These are phyloP conservation scores for Ascaphus truei DNA, from an alignment of 2,113 vertebrate genomes.

Conservation along the genomic window DNA sequence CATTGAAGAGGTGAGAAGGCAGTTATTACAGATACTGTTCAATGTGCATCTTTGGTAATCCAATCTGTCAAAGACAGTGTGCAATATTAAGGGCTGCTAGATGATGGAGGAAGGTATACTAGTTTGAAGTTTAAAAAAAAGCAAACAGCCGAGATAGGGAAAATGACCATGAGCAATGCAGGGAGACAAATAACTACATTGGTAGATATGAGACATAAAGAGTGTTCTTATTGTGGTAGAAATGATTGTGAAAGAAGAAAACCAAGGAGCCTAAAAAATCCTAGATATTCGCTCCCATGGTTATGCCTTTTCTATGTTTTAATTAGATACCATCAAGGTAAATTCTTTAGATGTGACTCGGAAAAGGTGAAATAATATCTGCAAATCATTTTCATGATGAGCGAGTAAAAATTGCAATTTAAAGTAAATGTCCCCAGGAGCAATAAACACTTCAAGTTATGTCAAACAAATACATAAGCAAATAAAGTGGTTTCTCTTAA, in stretches of 20 bases:
- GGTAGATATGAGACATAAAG: background rate
- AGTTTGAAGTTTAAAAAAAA: background rate
- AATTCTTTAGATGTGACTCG: background rate
- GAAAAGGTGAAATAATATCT: background rate
- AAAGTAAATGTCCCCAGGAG: too few species aligned
- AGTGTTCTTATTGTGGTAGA: background rate
- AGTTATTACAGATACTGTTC: constrained; percentile 23
- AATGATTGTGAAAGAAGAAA: background rate
- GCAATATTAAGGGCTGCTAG: constrained; percentile 25
- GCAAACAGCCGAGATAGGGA: background rate
- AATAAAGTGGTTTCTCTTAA: too few species aligned
- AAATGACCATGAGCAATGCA: background rate
- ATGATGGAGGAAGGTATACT: background rate
- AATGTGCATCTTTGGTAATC: constrained; percentile 17
- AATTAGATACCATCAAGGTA: background rate
- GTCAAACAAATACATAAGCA: too few species aligned
- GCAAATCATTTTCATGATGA: too few species aligned
- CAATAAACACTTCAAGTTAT: too few species aligned
- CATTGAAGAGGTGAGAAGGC: constrained; percentile 21
- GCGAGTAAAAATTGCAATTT: too few species aligned
- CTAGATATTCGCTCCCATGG: too few species aligned
- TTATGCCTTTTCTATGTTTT: background rate
- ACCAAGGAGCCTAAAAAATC: background rate
- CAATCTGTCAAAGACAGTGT: constrained; percentile 31
- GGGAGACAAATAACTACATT: background rate